Conservation (phyloP, 1,140 invertebrate genomes). For the Pogonomyrmex barbatus region DNA sequence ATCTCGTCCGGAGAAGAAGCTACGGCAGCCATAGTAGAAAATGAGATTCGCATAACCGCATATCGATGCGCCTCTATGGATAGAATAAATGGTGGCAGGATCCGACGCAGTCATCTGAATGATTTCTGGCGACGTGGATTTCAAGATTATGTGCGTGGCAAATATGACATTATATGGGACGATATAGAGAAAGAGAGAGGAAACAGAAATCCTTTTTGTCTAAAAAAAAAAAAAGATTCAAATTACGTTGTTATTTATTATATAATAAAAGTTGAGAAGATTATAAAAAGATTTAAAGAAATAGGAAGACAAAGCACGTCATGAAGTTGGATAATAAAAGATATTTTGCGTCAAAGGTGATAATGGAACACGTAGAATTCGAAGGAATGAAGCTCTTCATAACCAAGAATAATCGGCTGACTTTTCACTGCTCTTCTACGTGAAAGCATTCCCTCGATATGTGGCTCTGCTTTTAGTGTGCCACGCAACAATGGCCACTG, state of each 20-base stretch:
- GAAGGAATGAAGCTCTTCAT: slow-evolving; percentile 25
- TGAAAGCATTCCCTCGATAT: slow-evolving; percentile 9
- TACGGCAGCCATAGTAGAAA: slow-evolving; percentile 73
- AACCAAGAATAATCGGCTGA: slow-evolving; percentile 34
- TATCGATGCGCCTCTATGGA: slow-evolving; percentile 66
- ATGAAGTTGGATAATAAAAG: slow-evolving; percentile 11
- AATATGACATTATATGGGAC: slow-evolving; percentile 19
- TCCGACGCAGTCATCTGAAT: slow-evolving; percentile 56
- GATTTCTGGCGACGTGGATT: slow-evolving; percentile 54
- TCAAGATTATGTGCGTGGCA: slow-evolving; percentile 18
- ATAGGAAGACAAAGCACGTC: not conserved
- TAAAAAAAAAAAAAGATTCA: not conserved
- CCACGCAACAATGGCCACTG: slow-evolving; percentile 40
- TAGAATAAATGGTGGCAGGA: slow-evolving; percentile 52
- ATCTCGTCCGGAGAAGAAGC: slow-evolving; percentile 71
- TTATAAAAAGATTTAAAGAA: not conserved
- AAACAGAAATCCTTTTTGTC: not conserved
- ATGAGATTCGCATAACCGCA: slow-evolving; percentile 74
- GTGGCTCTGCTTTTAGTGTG: slow-evolving; percentile 30
- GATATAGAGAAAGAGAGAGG: not conserved
- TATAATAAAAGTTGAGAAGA: not conserved
- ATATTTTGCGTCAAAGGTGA: slow-evolving; percentile 12
- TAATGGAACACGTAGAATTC: not conserved
- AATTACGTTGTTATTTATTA: not conserved
- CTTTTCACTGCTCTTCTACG: slow-evolving; percentile 36